Evolutionary conservation across 2,113 vertebrate genomes (phyloP).

Genomic region (Platysternon megacephalum): DNA sequence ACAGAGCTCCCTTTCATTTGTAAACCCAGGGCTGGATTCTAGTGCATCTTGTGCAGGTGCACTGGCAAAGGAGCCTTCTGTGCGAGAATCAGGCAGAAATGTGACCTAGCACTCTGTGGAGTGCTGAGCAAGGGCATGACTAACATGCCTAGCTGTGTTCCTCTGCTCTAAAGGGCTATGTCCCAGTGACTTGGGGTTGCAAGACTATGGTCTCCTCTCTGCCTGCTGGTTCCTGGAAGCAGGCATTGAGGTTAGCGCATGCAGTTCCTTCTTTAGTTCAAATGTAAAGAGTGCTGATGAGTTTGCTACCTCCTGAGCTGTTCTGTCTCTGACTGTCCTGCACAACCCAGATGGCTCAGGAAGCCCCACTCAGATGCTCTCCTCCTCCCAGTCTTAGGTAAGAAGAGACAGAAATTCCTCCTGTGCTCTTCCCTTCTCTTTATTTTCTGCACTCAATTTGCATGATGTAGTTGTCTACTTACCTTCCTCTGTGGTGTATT

Average conservation of each 20-base stretch:
- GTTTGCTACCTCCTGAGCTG: neutral
- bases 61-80: neutral
- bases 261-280: neutral
- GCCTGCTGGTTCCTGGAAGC: neutral
- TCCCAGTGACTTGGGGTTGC: neutral
- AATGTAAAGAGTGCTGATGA: neutral
- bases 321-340: neutral
- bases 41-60: neutral
- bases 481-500: neutral
- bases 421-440: neutral
- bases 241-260: neutral
- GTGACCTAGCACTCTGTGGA: neutral
- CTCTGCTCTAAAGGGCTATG: neutral
- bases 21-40: neutral
- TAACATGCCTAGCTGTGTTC: neutral
- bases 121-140: neutral
- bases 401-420: neutral
- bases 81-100: fast-evolving
- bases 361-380: neutral
- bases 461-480: neutral
- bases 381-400: neutral
- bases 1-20: neutral
- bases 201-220: neutral
- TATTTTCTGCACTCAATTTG: neutral
- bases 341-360: neutral